These are phyloP conservation scores for Pseudopodoces humilis DNA, from an alignment of 2,113 vertebrate species.

Conservation along the genomic window DNA sequence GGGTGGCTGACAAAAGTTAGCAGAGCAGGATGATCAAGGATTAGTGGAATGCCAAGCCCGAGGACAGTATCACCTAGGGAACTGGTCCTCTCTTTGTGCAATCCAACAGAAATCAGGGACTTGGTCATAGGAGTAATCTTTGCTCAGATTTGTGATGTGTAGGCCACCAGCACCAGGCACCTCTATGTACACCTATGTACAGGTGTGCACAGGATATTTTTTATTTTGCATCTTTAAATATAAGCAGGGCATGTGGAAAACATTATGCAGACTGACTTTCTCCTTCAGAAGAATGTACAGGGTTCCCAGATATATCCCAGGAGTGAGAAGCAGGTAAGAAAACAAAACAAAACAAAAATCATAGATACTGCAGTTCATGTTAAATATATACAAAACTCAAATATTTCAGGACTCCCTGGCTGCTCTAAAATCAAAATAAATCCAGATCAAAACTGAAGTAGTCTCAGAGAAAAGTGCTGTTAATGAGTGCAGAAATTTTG, in stretches of 20 bases:
- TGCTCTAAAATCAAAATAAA: background rate
- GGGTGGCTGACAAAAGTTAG: background rate
- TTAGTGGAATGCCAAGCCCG: background rate
- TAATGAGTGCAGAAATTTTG: background rate
- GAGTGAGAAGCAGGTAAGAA: background rate
- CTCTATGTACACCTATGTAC: background rate
- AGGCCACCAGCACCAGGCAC: background rate
- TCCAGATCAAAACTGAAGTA: background rate
- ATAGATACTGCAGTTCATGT: background rate
- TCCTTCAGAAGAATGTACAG: rapidly evolving
- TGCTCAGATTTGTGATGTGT: background rate
- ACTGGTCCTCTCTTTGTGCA: background rate
- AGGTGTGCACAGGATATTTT: background rate
- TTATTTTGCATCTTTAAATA: background rate
- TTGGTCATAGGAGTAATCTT: background rate
- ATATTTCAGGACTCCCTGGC: background rate
- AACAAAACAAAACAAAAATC: background rate
- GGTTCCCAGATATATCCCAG: background rate
- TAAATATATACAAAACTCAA: background rate
- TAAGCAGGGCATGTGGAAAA: background rate
- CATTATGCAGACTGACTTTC: background rate
- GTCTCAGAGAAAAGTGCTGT: background rate
- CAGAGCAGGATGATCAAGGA: background rate
- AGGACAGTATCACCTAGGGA: background rate
- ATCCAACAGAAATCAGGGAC: background rate